These are phyloP conservation scores for Protonibea diacanthus DNA, from an alignment of 2,797 vertebrate genomes.

Conservation along the genomic window DNA sequence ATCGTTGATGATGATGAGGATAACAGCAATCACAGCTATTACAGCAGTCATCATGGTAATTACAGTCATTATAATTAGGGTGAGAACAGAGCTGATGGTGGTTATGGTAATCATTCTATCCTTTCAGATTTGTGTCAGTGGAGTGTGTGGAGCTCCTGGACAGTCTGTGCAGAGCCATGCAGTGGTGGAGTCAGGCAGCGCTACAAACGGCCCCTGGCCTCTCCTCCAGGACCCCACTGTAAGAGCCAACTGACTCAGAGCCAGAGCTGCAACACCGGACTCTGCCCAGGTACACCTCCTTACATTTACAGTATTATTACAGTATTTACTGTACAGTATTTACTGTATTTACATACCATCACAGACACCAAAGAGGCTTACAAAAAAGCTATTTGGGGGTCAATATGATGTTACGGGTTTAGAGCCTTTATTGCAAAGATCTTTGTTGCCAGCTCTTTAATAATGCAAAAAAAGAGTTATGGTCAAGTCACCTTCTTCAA, in stretches of 20 bases:
- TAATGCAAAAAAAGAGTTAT: not conserved
- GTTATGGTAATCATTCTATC: not conserved
- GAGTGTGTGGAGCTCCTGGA: conserved; percentile 90
- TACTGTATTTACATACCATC: not conserved
- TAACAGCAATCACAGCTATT: conserved; percentile 3
- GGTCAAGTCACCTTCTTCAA: not conserved
- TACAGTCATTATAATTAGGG: conserved; percentile 18
- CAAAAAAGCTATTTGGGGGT: not conserved
- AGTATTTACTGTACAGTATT: too few relatives aligned
- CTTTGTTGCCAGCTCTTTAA: not conserved
- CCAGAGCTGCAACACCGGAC: conserved; percentile 89
- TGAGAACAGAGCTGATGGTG: conserved; percentile 2
- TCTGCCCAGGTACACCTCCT: conserved; percentile 88
- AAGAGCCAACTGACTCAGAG: conserved; percentile 86
- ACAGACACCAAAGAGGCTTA: not conserved
- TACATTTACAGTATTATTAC: not conserved
- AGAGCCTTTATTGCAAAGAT: not conserved
- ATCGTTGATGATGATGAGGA: conserved; percentile 12
- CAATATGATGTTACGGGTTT: not conserved
- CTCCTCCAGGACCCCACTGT: conserved; percentile 73
- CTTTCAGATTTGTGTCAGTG: conserved; percentile 89
- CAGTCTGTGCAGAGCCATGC: conserved; percentile 89
- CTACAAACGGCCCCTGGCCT: conserved; percentile 77
- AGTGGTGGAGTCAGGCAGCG: conserved; percentile 89
- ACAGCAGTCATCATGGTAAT: conserved; percentile 20